Base-by-base conservation (phyloP, 2,888 invertebrate genomes). In the Cantharis nigra region DNA sequence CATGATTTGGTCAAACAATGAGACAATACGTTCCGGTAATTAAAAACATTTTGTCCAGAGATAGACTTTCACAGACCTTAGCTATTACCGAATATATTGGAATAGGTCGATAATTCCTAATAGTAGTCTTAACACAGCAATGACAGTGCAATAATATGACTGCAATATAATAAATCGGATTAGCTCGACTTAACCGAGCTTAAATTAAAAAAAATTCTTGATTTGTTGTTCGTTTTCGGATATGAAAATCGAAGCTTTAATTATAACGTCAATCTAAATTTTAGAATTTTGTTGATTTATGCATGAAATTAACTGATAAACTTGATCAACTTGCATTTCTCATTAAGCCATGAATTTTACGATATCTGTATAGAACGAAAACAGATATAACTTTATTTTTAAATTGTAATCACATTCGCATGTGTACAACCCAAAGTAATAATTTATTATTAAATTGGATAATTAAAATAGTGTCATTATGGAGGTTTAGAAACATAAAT, bases 401-500 rank as follows among this genome's bases (percentile, higher is more conserved):
- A 49, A 49, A 49, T 49, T 49, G 5, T 13, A 5, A 49, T 7
- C 33, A 4, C 11, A n/a, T 2, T 49, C 2, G n/a, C 49, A 49
- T 49, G 2, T 49, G 49, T 3, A 49, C n/a, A n/a, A 49, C n/a
- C 33, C 5, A 49, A n/a, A 49, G 49, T 49, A 33, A 49, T 33
- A 49, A 49, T 7, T 49, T 49, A n/a, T 49, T 49, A n/a, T 49
- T 49, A 49, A 33, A 49, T 49, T 49, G n/a, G 7, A 49, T 49
- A 49, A 49, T 49, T 49, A 49, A 49, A 49, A 49, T 49, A 1
- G 49, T n/a, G 49, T 49, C n/a, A n/a, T 49, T 49, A 49, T 49
- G n/a, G n/a, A 49, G 49, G 49, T 49, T n/a, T 49, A 49, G 49
- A n/a, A 23, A 67, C 26, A 69, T 74, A 70, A 74, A 74, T 74